phyloP scores from a whole-genome alignment of 2,888 invertebrate genomes.

The Tolmerus cingulatus region DNA sequence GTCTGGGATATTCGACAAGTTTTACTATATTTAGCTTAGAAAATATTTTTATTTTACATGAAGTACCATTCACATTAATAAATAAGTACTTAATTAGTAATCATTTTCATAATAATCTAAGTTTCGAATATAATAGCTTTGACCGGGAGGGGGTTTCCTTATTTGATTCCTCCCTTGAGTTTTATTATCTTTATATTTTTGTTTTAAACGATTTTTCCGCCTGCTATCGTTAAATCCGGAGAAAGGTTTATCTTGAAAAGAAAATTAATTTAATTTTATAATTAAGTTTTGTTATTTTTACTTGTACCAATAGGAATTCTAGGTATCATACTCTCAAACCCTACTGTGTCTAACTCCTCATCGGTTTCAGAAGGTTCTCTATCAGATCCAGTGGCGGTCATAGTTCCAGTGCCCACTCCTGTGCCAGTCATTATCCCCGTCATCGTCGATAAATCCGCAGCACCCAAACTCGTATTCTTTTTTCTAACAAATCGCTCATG shows the following conservation, averaged over 20 bases:
- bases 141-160: neutral
- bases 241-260: neutral
- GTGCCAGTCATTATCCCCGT: neutral
- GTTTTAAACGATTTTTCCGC: neutral
- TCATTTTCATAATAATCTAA: neutral
- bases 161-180: neutral
- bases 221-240: neutral
- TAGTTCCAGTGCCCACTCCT: neutral
- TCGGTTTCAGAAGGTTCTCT: neutral
- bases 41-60: neutral
- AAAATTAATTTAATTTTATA: neutral
- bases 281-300: neutral
- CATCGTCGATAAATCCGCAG: neutral
- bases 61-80: neutral
- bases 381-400: neutral
- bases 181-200: neutral
- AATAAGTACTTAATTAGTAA: neutral
- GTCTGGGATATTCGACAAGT: neutral
- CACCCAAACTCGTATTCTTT: neutral
- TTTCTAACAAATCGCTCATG: neutral
- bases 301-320: neutral
- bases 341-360: neutral
- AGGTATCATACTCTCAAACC: neutral
- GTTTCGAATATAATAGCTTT: neutral
- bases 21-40: neutral